Conservation (phyloP, 1,140 invertebrate species). For the Ceratosolen solmsi region DNA sequence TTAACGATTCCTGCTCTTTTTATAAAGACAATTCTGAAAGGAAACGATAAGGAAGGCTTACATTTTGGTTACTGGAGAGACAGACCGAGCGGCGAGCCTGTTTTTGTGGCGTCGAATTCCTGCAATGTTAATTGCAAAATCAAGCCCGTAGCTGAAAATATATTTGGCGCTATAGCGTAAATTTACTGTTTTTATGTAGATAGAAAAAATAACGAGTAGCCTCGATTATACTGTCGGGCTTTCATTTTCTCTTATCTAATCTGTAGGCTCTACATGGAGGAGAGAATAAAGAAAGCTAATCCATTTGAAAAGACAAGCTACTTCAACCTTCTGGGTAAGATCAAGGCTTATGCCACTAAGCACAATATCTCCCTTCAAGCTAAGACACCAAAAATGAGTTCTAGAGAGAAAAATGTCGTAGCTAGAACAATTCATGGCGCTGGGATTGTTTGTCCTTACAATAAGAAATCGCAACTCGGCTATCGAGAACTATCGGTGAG, state of each 20-base stretch:
- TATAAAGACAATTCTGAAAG: constrained; percentile 81
- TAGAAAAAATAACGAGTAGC: neutral
- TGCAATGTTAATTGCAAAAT: constrained; percentile 80
- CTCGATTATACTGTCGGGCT: neutral
- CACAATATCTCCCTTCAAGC: constrained; percentile 78
- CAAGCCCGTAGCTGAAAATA: constrained; percentile 83
- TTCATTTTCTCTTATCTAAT: constrained; percentile 38
- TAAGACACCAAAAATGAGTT: constrained; percentile 77
- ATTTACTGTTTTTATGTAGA: constrained; percentile 55
- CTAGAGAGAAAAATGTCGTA: constrained; percentile 80
- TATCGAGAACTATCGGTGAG: constrained; percentile 84
- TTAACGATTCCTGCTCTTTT: constrained; percentile 41
- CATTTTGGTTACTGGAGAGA: constrained; percentile 95
- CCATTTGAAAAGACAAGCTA: constrained; percentile 80
- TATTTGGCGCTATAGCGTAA: constrained; percentile 90
- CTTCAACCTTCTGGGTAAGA: constrained; percentile 75
- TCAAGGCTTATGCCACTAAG: constrained; percentile 80
- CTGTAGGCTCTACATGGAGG: constrained; percentile 78
- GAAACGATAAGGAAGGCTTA: constrained; percentile 79
- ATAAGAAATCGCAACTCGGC: constrained; percentile 85
- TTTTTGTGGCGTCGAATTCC: constrained; percentile 85
- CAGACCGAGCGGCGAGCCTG: constrained; percentile 81
- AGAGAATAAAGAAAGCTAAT: constrained; percentile 76
- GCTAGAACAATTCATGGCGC: constrained; percentile 87
- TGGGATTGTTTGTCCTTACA: constrained; percentile 91